A percentile compares a stretch with the other conserved stretches of the same genome.
These are phyloP conservation scores for Steatocranus sp. DNA, from an alignment of 2,797 vertebrate species.

Conservation along the genomic window DNA sequence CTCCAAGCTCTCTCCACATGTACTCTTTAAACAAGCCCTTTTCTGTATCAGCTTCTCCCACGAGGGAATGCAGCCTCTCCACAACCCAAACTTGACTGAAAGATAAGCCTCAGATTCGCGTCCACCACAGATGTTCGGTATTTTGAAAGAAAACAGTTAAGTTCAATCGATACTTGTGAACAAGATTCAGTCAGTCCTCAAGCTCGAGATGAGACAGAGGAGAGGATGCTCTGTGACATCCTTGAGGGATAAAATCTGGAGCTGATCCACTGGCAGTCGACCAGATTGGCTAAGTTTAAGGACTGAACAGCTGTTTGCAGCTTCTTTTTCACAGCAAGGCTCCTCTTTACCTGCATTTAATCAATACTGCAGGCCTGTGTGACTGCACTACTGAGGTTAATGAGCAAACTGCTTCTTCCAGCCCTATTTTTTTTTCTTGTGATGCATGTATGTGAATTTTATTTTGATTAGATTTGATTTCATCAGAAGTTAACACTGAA, in stretches of 20 bases:
- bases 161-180: background rate
- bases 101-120: background rate
- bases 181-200: background rate
- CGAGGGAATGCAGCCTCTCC: background rate
- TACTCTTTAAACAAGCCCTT: background rate
- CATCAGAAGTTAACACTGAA: background rate
- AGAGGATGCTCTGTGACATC: background rate
- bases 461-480: background rate
- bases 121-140: background rate
- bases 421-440: background rate
- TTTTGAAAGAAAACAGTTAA: background rate
- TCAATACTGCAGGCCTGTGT: background rate
- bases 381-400: background rate
- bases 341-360: background rate
- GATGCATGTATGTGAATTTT: background rate
- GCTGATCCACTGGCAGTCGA: background rate
- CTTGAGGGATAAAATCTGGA: constrained; percentile 9
- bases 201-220: background rate
- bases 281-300: constrained; percentile 5
- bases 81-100: background rate
- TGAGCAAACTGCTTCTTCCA: background rate
- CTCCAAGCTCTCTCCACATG: background rate
- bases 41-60: background rate
- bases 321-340: background rate
- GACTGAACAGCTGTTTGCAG: constrained; percentile 26